These are phyloP conservation scores for Sericinus montela DNA, from an alignment of 2,888 invertebrate species.

Conservation along the genomic window DNA sequence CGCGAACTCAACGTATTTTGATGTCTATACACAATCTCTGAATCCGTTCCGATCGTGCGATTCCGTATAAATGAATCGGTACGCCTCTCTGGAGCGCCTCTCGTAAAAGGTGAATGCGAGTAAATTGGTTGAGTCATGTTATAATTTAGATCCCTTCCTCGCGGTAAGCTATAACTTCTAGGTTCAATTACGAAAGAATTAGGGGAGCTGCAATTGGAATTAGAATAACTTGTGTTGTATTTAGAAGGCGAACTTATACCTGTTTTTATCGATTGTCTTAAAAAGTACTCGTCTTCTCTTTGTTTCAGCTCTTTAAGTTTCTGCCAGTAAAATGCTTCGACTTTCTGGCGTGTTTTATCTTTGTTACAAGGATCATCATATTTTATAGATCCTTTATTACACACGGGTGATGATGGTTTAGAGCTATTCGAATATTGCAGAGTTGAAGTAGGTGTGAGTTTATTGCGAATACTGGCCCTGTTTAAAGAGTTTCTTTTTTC, in stretches of 20 bases:
- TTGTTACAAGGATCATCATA: constrained; percentile 50
- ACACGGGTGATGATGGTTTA: constrained; percentile 23
- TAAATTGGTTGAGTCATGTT: constrained; percentile 38
- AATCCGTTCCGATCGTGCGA: constrained; percentile 33
- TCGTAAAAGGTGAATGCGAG: constrained; percentile 42
- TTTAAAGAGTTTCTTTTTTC: constrained; percentile 56
- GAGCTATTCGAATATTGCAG: constrained; percentile 28
- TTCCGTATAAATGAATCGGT: constrained; percentile 54
- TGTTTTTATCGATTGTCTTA: constrained; percentile 45
- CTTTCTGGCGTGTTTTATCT: constrained; percentile 77
- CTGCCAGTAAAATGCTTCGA: constrained; percentile 85
- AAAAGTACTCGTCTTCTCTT: constrained; percentile 78
- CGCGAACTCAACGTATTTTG: constrained; percentile 42
- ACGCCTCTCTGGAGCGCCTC: constrained; percentile 55
- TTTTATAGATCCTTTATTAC: constrained; percentile 23
- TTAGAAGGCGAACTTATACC: constrained; percentile 33
- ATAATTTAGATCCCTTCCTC: constrained; percentile 42
- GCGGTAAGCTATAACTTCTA: constrained; percentile 53
- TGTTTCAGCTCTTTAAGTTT: constrained; percentile 82
- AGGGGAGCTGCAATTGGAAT: constrained; percentile 45
- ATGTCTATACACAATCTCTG: constrained; percentile 50
- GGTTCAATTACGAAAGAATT: constrained; percentile 40
- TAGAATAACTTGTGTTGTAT: constrained; percentile 29
- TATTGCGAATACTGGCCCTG: constrained; percentile 39
- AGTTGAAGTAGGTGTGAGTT: constrained; percentile 40